Conservation (phyloP, 1,140 invertebrate species). For the Pogonomyrmex barbatus region DNA sequence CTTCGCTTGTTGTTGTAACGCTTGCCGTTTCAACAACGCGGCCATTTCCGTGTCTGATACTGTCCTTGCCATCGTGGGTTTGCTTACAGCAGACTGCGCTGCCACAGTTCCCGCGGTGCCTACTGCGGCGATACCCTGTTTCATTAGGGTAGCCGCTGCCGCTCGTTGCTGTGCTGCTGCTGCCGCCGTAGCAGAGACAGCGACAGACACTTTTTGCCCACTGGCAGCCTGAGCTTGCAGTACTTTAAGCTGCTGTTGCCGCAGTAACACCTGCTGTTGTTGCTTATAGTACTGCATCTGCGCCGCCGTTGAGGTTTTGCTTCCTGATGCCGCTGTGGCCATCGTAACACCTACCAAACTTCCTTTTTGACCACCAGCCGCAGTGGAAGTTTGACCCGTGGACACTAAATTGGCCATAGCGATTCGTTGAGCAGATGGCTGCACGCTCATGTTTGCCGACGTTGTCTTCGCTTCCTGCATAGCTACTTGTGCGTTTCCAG, state of each 20-base stretch:
- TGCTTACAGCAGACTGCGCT: slow-evolving; percentile 82
- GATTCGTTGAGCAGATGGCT: slow-evolving; percentile 81
- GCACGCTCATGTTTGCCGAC: slow-evolving; percentile 80
- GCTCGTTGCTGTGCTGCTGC: slow-evolving; percentile 77
- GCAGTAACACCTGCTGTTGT: slow-evolving; percentile 83
- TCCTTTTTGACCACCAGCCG: slow-evolving; percentile 78
- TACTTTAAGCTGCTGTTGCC: slow-evolving; percentile 84
- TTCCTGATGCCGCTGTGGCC: slow-evolving; percentile 81
- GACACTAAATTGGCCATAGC: slow-evolving; percentile 81
- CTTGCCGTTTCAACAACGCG: slow-evolving; percentile 90
- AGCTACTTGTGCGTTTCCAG: slow-evolving; percentile 75
- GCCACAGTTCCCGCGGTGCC: slow-evolving; percentile 80
- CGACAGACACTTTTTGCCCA: slow-evolving; percentile 82
- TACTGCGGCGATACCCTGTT: slow-evolving; percentile 78
- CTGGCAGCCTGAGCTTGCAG: slow-evolving; percentile 78
- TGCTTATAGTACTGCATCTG: slow-evolving; percentile 87
- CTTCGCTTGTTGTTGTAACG: slow-evolving; percentile 87
- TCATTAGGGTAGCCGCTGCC: slow-evolving; percentile 79
- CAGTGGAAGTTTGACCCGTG: slow-evolving; percentile 77
- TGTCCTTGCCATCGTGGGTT: slow-evolving; percentile 86
- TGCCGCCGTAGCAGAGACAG: slow-evolving; percentile 75
- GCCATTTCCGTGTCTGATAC: slow-evolving; percentile 91
- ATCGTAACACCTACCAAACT: slow-evolving; percentile 82
- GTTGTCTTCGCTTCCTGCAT: slow-evolving; percentile 81
- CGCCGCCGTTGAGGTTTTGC: slow-evolving; percentile 86